A percentile compares a stretch with the other conserved stretches of the same genome.
These are phyloP conservation scores for Mus spicilegus DNA, from an alignment of 2,113 vertebrate species.

Conservation along the genomic window DNA sequence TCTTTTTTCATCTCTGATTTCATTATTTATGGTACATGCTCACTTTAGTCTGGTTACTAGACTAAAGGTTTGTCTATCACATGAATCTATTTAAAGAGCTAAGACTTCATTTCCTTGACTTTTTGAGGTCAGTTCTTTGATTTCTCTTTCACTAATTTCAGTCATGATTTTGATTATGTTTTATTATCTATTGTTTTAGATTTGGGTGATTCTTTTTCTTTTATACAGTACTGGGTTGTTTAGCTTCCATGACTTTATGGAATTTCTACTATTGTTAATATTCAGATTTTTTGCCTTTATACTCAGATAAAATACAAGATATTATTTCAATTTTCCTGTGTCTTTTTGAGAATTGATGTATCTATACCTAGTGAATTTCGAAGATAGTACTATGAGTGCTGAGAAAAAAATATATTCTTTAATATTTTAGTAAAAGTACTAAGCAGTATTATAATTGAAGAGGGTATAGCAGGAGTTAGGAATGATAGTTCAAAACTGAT, in stretches of 20 bases:
- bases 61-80: neutral
- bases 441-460: no score
- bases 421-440: neutral
- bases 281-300: neutral
- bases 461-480: no score
- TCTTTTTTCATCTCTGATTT: neutral
- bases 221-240: neutral
- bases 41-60: neutral
- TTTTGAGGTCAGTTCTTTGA: neutral
- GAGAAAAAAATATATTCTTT: neutral
- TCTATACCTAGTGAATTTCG: neutral
- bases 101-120: neutral
- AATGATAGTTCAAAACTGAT: no score
- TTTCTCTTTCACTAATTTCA: neutral
- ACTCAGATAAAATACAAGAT: neutral
- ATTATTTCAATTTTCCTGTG: neutral
- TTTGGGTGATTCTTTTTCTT: neutral
- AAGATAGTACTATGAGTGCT: neutral
- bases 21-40: neutral
- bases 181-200: neutral
- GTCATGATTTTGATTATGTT: neutral
- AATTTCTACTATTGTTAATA: neutral
- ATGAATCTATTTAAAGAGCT: neutral
- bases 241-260: neutral
- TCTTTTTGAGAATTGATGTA: neutral